These are phyloP conservation scores for Masnerella sp. DNA, from an alignment of 2,888 invertebrate species.

Conservation along the genomic window DNA sequence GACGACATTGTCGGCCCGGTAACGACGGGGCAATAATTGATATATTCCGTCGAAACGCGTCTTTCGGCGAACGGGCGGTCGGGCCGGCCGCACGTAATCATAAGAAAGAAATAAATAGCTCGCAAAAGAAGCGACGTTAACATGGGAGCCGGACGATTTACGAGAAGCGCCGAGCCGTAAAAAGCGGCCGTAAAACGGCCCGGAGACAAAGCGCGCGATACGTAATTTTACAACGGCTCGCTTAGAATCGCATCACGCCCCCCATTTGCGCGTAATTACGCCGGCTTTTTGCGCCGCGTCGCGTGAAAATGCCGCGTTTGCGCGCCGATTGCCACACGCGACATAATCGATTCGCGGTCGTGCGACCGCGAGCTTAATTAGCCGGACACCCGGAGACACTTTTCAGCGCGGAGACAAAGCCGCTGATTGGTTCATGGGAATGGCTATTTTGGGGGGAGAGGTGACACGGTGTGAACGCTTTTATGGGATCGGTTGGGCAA, in stretches of 20 bases:
- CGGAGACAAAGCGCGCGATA: conserved; percentile 68
- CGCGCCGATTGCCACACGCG: conserved; percentile 27
- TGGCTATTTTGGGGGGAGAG: too few species aligned
- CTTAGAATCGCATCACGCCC: conserved; percentile 65
- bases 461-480: too few species aligned
- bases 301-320: conserved; percentile 54
- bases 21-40: too few species aligned
- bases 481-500: too few species aligned
- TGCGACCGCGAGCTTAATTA: conserved; percentile 25
- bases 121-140: conserved; percentile 37
- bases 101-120: conserved; percentile 46
- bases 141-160: conserved; percentile 63
- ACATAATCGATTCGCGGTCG: conserved; percentile 28
- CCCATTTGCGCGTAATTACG: conserved; percentile 65
- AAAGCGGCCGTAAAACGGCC: conserved; percentile 63
- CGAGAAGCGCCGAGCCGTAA: conserved; percentile 61
- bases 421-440: too few species aligned
- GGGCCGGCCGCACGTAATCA: conserved; percentile 36
- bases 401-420: too few species aligned
- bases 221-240: conserved; percentile 67
- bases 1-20: too few species aligned
- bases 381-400: too few species aligned
- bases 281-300: conserved; percentile 57
- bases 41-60: too few species aligned
- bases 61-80: too few species aligned